Evolutionary conservation across 2,797 vertebrate species (phyloP).

Genomic region (Dicrostonyx torquatus): DNA sequence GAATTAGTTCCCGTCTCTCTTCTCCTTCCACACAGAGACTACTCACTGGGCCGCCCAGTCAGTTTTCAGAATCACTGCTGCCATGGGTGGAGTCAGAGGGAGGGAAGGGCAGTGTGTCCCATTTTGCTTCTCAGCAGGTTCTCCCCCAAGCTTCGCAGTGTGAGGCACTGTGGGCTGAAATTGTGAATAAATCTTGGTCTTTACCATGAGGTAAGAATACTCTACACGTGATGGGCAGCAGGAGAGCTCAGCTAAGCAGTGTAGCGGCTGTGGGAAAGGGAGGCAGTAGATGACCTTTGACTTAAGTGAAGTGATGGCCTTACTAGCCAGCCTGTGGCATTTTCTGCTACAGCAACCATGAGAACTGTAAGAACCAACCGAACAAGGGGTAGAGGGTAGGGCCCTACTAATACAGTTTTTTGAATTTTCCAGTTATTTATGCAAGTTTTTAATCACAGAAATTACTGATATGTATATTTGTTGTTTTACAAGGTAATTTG

Average conservation of each 20-base stretch:
- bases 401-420: background rate
- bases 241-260: background rate
- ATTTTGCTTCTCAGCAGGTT: background rate
- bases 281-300: background rate
- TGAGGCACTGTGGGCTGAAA: background rate
- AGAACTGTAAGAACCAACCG: background rate
- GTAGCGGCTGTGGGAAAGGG: background rate
- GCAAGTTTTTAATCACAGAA: background rate
- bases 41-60: background rate
- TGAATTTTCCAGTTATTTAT: background rate
- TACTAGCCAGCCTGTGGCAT: background rate
- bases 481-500: background rate
- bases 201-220: background rate
- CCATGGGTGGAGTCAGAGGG: background rate
- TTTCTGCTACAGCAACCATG: background rate
- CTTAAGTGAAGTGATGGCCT: background rate
- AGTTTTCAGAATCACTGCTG: background rate
- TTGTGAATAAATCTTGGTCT: background rate
- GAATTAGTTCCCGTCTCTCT: background rate
- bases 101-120: background rate
- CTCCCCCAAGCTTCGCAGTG: background rate
- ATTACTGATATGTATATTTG: background rate
- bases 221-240: background rate
- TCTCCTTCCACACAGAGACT: background rate
- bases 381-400: background rate